Base-by-base conservation (phyloP, 2,888 invertebrate species). In the Nezara viridula region DNA sequence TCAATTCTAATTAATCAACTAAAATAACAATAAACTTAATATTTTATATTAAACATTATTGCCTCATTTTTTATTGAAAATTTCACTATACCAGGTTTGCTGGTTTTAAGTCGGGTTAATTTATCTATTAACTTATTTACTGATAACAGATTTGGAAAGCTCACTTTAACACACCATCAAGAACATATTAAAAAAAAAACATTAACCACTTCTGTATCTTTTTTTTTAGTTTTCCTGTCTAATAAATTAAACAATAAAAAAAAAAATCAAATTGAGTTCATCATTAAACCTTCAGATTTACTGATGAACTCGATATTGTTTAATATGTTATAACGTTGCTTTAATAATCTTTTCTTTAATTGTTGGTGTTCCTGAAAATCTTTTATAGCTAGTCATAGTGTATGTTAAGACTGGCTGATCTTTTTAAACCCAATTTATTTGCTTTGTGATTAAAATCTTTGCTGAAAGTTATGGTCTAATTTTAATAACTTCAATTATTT, bases 181-280 rank as follows among this genome's bases (percentile, higher is more conserved):
- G 10, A 1, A 73, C 66, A 73, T 19, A 85, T 44, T 44, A 5
- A 27, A 49, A 85, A 85, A 86, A 86, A 86, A 52, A 32, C 50
- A 86, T 55, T 47, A 86, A 86, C 86, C 50, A 50, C 86, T 50
- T 73, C 32, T 66, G 10, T 5, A 66, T 32, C n/a, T 55, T 37
- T 73, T 37, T 37, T 73, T 24, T 73, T 73, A 73, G 66, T 37
- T 73, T 73, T 37, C 66, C 21, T 73, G 21, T 60, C 66, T 73
- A 19, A 73, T 37, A 73, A 6, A 32, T 37, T 37, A 73, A 37
- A 73, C 19, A 5, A 37, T n/a, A n/a, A n/a, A n/a, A n/a, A n/a
- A 27, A 32, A 60, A 60, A n/a, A n/a, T n/a, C n/a, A n/a, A 44
- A 44, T 44, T 7, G 10, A 44, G 44, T 44, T 10, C 44, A 44